Evolutionary conservation across 2,113 vertebrate species (phyloP).

Genomic region (Fukomys damarensis): DNA sequence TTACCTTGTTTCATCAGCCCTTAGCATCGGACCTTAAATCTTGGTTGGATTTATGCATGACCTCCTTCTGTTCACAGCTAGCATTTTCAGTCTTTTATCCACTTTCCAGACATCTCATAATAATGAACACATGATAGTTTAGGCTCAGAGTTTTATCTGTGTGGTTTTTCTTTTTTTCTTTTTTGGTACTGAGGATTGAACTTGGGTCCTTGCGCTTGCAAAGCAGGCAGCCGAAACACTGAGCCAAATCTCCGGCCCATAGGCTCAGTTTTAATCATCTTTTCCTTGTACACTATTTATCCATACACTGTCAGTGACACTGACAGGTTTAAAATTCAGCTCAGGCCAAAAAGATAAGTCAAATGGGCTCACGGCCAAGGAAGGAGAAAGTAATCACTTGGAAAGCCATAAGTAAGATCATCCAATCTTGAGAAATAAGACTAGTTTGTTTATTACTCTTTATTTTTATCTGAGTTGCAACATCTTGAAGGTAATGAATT

Average conservation of each 20-base stretch:
- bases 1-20: not conserved
- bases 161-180: too few relatives aligned
- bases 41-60: not conserved
- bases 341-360: slow-evolving; percentile 2
- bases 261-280: not conserved
- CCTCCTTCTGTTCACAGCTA: not conserved
- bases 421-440: not conserved
- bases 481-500: not conserved
- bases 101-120: not conserved
- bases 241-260: too few relatives aligned
- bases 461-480: not conserved
- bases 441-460: not conserved
- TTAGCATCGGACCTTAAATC: not conserved
- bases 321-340: not conserved
- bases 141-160: too few relatives aligned
- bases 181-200: too few relatives aligned
- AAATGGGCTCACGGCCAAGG: not conserved
- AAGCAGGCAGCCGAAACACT: too few relatives aligned
- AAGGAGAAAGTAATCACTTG: not conserved
- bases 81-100: not conserved
- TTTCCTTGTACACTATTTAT: slow-evolving; percentile 12
- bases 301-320: not conserved
- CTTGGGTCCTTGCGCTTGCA: too few relatives aligned
- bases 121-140: not conserved
- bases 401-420: not conserved